Evolutionary conservation across 2,113 vertebrate genomes (phyloP).

Genomic region (Lucifuga dentata): DNA sequence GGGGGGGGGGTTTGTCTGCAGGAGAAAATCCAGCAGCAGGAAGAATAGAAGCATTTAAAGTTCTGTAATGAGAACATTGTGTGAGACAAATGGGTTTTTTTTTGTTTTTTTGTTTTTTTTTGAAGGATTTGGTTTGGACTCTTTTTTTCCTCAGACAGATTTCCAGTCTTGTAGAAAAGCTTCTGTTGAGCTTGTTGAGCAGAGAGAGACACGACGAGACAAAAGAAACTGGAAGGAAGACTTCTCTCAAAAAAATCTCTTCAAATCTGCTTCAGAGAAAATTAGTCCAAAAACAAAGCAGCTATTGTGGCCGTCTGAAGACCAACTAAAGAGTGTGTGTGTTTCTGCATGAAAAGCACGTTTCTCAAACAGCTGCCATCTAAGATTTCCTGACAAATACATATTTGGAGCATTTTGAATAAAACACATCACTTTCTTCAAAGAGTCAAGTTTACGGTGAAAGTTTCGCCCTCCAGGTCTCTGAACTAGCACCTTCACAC

Average conservation of each 20-base stretch:
- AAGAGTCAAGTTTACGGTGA: no score
- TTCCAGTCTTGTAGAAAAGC: constrained; percentile 3
- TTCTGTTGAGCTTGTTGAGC: not conserved
- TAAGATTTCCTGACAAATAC: not conserved
- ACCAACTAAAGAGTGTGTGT: constrained; percentile 13
- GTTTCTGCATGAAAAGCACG: constrained; percentile 14
- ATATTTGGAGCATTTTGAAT: no score
- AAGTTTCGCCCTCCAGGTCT: not conserved
- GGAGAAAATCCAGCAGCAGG: constrained; percentile 16
- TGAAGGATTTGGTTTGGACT: constrained; percentile 7
- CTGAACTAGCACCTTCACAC: not conserved
- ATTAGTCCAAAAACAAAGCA: constrained; percentile 41
- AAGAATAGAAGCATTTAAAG: constrained; percentile 27
- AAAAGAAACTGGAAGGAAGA: not conserved
- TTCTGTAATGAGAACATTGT: constrained; percentile 39
- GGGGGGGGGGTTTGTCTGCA: not conserved
- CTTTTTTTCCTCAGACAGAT: not conserved
- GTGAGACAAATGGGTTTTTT: no score
- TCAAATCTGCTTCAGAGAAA: constrained; percentile 2
- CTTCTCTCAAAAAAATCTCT: not conserved
- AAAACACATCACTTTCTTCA: no score
- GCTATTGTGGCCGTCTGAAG: constrained; percentile 35
- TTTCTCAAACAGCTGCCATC: not conserved
- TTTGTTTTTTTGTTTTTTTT: not conserved
- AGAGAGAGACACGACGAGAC: not conserved